A percentile compares a stretch with the other conserved stretches of the same genome.
phyloP scores from a whole-genome alignment of 1,140 invertebrate genomes.

The Oedothorax gibbosus region DNA sequence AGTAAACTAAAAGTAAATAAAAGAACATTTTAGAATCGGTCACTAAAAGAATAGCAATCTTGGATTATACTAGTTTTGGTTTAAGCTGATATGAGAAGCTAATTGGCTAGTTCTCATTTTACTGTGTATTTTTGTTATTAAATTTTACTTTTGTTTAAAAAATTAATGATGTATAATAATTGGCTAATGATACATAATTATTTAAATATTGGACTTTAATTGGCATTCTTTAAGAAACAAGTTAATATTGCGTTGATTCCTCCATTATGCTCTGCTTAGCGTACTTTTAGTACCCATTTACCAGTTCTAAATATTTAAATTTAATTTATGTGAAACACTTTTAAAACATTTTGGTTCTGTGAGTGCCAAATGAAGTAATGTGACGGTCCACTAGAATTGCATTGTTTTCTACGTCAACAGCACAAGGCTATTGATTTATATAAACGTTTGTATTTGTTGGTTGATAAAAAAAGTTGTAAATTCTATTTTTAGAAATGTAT shows the following conservation, averaged over 20 bases:
- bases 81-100: background rate
- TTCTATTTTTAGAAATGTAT: background rate
- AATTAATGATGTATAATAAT: background rate
- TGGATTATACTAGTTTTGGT: too few relatives aligned
- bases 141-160: too few relatives aligned
- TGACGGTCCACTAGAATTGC: background rate
- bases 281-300: background rate
- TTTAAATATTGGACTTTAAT: background rate
- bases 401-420: background rate
- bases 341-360: conserved; percentile 5
- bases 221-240: background rate
- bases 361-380: conserved; percentile 26
- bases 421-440: background rate
- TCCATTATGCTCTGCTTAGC: background rate
- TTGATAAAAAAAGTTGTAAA: background rate
- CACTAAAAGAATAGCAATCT: too few relatives aligned
- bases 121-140: conserved; percentile 1
- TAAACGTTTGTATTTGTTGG: background rate
- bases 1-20: too few relatives aligned
- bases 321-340: background rate
- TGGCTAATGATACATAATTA: background rate
- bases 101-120: background rate
- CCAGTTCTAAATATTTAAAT: conserved; percentile 1
- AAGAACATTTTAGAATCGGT: too few relatives aligned
- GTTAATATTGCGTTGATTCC: background rate